phyloP scores from a whole-genome alignment of 2,113 vertebrate genomes.

The Trogon surrucura region DNA sequence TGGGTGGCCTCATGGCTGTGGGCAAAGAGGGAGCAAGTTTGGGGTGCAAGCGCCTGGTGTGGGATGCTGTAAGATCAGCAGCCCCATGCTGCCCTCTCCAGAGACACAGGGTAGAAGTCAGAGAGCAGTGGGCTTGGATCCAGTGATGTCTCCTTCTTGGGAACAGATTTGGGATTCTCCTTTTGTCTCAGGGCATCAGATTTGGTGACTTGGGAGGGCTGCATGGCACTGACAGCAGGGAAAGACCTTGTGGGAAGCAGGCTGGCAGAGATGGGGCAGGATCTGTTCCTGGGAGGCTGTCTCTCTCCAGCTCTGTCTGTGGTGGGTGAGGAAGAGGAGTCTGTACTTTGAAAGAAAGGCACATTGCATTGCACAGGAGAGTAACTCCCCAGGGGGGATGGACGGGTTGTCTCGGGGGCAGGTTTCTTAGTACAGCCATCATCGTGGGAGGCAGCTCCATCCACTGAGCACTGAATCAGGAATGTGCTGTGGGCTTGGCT shows the following conservation, averaged over 20 bases:
- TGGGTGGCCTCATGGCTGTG: background rate
- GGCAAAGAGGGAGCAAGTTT: background rate
- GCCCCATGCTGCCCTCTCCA: background rate
- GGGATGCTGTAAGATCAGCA: background rate
- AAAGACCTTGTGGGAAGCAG: slow-evolving; percentile 76
- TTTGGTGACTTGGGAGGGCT: slow-evolving; percentile 43
- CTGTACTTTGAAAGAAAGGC: slow-evolving; percentile 79
- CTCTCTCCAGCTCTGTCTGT: slow-evolving; percentile 72
- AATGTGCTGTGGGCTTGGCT: background rate
- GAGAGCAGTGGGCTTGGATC: slow-evolving; percentile 47
- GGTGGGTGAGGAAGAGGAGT: slow-evolving; percentile 82
- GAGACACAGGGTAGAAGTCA: background rate
- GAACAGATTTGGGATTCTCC: background rate
- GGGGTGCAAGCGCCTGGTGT: background rate
- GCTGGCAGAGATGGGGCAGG: slow-evolving; percentile 70
- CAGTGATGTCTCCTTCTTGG: slow-evolving; percentile 19
- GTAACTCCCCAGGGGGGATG: slow-evolving; percentile 93
- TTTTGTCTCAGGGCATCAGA: slow-evolving; percentile 18
- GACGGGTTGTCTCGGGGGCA: slow-evolving; percentile 81
- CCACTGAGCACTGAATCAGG: background rate
- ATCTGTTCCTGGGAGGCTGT: slow-evolving; percentile 71
- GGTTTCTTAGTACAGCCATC: slow-evolving; percentile 49
- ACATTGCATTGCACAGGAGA: slow-evolving; percentile 86
- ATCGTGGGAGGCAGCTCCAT: slow-evolving; percentile 10
- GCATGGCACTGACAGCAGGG: slow-evolving; percentile 31